Evolutionary conservation across 2,888 invertebrate species (phyloP).

Genomic region (Dascillus cervinus): DNA sequence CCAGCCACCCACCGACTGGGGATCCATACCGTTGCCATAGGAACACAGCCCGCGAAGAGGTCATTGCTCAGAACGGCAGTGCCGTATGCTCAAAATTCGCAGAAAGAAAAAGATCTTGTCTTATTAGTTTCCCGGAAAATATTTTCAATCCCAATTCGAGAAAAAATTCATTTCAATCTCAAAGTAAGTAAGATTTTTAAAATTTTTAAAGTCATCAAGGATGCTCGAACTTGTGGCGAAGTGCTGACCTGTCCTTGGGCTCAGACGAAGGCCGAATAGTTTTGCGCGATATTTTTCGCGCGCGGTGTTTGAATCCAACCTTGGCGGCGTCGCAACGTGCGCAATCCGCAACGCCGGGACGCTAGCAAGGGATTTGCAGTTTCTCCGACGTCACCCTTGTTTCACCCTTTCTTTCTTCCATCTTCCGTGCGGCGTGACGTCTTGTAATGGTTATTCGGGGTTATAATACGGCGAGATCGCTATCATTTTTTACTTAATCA

Average conservation of each 20-base stretch:
- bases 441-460: slow-evolving; percentile 11
- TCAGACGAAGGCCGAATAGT: slow-evolving; percentile 6
- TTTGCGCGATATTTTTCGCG: background rate
- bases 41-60: slow-evolving; percentile 29
- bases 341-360: slow-evolving; percentile 6
- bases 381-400: slow-evolving; percentile 14
- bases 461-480: slow-evolving; percentile 13
- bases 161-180: no score
- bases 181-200: no score
- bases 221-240: no score
- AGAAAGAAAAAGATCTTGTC: background rate
- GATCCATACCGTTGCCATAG: slow-evolving; percentile 31
- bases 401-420: slow-evolving; percentile 13
- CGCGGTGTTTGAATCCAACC: slow-evolving; percentile 1
- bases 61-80: slow-evolving; percentile 30
- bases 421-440: slow-evolving; percentile 12
- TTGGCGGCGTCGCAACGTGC: background rate
- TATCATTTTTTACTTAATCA: slow-evolving; percentile 11
- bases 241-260: slow-evolving; percentile 7
- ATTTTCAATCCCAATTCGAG: no score
- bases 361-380: slow-evolving; percentile 12
- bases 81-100: background rate
- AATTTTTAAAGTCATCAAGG: no score
- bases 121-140: no score
- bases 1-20: slow-evolving; percentile 23